Evolutionary conservation across 2,113 vertebrate genomes (phyloP).

Genomic region (Anolis carolinensis): DNA sequence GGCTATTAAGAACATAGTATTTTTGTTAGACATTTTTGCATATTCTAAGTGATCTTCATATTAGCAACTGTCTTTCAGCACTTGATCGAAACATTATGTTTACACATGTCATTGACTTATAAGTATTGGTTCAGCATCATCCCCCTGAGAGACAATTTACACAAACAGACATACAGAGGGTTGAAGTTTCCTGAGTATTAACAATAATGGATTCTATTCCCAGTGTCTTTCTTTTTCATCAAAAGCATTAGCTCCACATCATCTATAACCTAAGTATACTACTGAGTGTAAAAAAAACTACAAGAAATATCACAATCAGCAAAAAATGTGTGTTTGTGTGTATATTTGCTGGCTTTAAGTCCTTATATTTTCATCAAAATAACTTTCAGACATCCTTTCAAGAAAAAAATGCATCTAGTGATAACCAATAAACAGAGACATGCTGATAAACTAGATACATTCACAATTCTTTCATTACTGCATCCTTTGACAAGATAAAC

Average conservation of each 20-base stretch:
- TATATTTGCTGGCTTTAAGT: constrained; percentile 62
- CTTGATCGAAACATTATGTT: not conserved
- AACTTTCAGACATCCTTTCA: constrained; percentile 70
- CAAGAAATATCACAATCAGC: constrained; percentile 66
- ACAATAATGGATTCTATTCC: constrained; percentile 74
- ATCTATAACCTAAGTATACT: constrained; percentile 75
- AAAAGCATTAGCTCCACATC: constrained; percentile 73
- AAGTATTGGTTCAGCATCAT: constrained; percentile 44
- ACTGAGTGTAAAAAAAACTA: constrained; percentile 72
- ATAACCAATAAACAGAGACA: constrained; percentile 67
- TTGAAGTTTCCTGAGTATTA: constrained; percentile 65
- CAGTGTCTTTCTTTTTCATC: constrained; percentile 75
- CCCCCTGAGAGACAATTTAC: constrained; percentile 46
- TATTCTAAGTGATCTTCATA: constrained; percentile 53
- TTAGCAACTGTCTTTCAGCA: constrained; percentile 33
- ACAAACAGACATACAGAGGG: constrained; percentile 46
- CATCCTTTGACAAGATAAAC: constrained; percentile 75
- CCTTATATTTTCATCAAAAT: constrained; percentile 71
- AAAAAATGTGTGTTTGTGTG: constrained; percentile 60
- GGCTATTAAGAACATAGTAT: not conserved
- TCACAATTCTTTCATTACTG: constrained; percentile 75
- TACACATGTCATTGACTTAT: constrained; percentile 6
- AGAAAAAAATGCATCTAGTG: constrained; percentile 65
- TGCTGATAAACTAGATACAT: constrained; percentile 74
- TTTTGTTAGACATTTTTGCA: not conserved